A percentile compares a stretch with the other conserved stretches of the same genome.
Evolutionary conservation across 2,113 vertebrate genomes (phyloP).

Genomic region (Isichthys henryi): DNA sequence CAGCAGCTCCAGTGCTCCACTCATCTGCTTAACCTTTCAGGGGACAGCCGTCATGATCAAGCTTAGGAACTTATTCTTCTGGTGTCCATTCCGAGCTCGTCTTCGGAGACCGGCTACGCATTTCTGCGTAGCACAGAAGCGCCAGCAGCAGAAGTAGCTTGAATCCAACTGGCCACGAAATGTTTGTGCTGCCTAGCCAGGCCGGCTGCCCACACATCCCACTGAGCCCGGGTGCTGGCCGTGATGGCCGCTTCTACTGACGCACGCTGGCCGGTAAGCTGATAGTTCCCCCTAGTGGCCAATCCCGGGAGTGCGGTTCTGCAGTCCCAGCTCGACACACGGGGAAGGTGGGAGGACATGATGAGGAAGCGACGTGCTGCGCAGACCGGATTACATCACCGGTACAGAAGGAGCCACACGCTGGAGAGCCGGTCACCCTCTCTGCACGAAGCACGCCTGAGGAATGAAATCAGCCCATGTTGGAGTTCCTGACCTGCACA

Average conservation of each 20-base stretch:
- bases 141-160: not conserved
- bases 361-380: not conserved
- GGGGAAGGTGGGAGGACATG: not conserved
- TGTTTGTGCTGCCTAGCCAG: not conserved
- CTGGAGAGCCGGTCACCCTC: not conserved
- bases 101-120: not conserved
- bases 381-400: not conserved
- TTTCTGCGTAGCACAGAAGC: not conserved
- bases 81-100: not conserved
- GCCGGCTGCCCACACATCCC: not conserved
- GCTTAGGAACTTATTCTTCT: too few relatives aligned
- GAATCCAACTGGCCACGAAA: not conserved
- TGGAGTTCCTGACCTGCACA: not conserved
- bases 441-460: not conserved
- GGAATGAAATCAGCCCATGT: not conserved
- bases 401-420: not conserved
- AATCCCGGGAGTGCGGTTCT: not conserved
- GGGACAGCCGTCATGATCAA: not conserved
- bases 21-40: not conserved
- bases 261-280: not conserved
- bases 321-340: not conserved
- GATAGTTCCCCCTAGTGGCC: constrained; percentile 21
- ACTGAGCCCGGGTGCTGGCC: not conserved
- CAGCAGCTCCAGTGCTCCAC: too few relatives aligned
- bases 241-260: not conserved